A percentile compares a stretch with the other conserved stretches of the same genome.
phyloP scores from a whole-genome alignment of 92 coral and sea anemone genomes.

The Palythoa caribaeorum region DNA sequence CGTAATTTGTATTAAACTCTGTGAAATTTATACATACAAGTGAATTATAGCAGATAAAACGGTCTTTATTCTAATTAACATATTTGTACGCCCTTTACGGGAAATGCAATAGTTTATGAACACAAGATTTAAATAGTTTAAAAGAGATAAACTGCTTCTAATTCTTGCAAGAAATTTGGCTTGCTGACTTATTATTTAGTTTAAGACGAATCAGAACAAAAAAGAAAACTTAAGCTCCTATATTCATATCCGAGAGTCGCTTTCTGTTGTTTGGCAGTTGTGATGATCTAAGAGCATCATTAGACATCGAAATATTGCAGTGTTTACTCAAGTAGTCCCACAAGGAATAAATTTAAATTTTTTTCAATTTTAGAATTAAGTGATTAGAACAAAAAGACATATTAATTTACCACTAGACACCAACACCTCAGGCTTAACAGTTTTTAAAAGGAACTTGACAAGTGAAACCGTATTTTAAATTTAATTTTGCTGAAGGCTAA shows the following conservation, averaged over 20 bases:
- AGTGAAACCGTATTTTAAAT: slow-evolving; percentile 20
- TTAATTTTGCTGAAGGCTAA: slow-evolving; percentile 2
- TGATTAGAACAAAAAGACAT: slow-evolving; percentile 25
- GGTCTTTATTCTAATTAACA: slow-evolving; percentile 27
- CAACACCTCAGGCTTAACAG: not conserved
- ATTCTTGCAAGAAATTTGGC: not conserved
- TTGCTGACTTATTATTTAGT: not conserved
- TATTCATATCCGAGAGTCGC: slow-evolving; percentile 14
- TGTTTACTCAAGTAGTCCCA: slow-evolving; percentile 3
- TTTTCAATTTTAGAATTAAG: slow-evolving; percentile 17
- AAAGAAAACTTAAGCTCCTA: not conserved
- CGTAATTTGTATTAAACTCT: not conserved
- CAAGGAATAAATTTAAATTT: slow-evolving; percentile 14
- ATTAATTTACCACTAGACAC: slow-evolving; percentile 17
- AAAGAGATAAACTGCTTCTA: not conserved
- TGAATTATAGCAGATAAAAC: slow-evolving; percentile 18
- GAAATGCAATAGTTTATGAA: not conserved
- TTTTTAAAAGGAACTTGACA: not conserved
- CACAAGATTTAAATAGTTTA: not conserved
- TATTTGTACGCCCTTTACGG: not conserved
- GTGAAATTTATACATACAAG: slow-evolving; percentile 18
- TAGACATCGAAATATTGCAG: not conserved
- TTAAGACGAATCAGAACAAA: not conserved
- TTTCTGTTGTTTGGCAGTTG: not conserved
- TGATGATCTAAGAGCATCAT: not conserved